These are phyloP conservation scores for Nixonia krombeini DNA, from an alignment of 1,140 invertebrate genomes.

Conservation along the genomic window DNA sequence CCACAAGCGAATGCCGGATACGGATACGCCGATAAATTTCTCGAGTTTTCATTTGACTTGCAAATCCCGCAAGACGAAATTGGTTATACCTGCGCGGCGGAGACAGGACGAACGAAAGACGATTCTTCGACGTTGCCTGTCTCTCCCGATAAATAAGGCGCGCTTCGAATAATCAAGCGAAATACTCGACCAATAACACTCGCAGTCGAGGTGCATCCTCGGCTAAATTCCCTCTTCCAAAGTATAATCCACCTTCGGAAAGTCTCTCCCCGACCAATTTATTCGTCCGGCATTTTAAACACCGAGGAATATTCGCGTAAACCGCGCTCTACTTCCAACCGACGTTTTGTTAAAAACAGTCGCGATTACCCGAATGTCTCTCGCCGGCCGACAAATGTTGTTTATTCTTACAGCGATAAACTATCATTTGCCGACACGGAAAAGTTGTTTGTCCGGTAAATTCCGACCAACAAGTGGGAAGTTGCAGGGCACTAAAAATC, in stretches of 20 bases:
- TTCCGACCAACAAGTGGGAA: too few species aligned
- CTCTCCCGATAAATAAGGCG: conserved; percentile 51
- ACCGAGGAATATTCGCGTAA: too few species aligned
- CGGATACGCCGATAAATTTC: conserved; percentile 54
- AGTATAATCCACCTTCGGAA: conserved; percentile 26
- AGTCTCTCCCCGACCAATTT: too few species aligned
- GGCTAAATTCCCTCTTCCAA: conserved; percentile 1
- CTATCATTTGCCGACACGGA: too few species aligned
- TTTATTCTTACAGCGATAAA: too few species aligned
- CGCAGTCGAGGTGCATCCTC: conserved; percentile 6
- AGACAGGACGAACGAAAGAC: conserved; percentile 10
- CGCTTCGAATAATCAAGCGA: conserved; percentile 55
- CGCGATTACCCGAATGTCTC: too few species aligned
- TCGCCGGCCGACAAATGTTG: too few species aligned
- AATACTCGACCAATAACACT: conserved; percentile 40
- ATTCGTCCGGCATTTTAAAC: too few species aligned
- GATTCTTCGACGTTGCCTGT: conserved; percentile 10
- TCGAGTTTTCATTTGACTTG: conserved; percentile 56
- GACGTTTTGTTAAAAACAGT: too few species aligned
- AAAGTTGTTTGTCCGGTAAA: too few species aligned
- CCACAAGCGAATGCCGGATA: conserved; percentile 27
- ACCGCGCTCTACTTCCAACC: too few species aligned
- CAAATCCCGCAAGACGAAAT: conserved; percentile 46
- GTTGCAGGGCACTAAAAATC: too few species aligned
- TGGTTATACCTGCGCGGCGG: conserved; percentile 28